These are phyloP conservation scores for Cheilinus undulatus DNA, from an alignment of 2,113 vertebrate species.

Conservation along the genomic window DNA sequence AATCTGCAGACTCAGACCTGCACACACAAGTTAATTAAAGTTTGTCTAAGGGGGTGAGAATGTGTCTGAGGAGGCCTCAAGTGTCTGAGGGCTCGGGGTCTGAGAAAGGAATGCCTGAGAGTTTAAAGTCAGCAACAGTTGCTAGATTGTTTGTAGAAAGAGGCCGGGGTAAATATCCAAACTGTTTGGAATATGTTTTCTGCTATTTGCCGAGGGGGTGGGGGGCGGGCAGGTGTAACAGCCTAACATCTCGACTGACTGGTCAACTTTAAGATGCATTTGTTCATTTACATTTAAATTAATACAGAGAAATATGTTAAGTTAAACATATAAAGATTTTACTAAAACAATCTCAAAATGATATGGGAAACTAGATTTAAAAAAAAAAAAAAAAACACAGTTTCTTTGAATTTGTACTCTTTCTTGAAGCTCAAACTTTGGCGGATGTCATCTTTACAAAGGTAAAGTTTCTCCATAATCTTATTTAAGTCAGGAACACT, in stretches of 20 bases:
- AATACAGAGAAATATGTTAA: neutral
- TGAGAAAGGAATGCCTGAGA: constrained; percentile 68
- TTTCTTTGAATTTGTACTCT: too few species aligned
- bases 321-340: neutral
- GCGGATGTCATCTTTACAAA: too few species aligned
- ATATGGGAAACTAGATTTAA: too few species aligned
- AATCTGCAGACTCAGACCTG: constrained; percentile 75
- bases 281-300: too few species aligned
- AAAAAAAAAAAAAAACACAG: too few species aligned
- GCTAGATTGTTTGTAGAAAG: constrained; percentile 42
- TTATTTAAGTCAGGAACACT: too few species aligned
- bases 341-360: too few species aligned
- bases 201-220: neutral
- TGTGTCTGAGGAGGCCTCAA: constrained; percentile 63
- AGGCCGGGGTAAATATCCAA: neutral
- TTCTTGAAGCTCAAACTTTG: too few species aligned
- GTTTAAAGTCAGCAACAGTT: constrained; percentile 64
- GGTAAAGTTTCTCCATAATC: too few species aligned
- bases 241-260: neutral
- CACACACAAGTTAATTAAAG: constrained; percentile 82
- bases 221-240: too few species aligned
- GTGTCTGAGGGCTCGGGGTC: constrained; percentile 52
- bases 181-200: constrained; percentile 12
- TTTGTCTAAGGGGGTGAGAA: constrained; percentile 77
- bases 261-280: neutral